phyloP scores from a whole-genome alignment of 2,113 vertebrate genomes.

The Calyptommatus sinebrachiatus region DNA sequence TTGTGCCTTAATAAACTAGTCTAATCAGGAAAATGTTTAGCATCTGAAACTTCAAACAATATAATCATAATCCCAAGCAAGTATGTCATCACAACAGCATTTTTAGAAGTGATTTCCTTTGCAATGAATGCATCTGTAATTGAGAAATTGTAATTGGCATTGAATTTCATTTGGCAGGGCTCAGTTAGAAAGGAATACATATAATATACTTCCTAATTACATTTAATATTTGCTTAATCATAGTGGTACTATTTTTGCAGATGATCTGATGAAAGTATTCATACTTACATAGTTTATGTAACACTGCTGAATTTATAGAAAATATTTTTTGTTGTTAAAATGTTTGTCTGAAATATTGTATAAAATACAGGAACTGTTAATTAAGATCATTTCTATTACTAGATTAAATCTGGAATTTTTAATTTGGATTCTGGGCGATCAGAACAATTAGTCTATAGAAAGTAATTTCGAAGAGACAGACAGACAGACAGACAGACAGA shows the following conservation, averaged over 20 bases:
- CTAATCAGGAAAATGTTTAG: conserved; percentile 36
- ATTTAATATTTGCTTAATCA: conserved; percentile 37
- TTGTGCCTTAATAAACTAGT: conserved; percentile 1
- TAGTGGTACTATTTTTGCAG: conserved; percentile 20
- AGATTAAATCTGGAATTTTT: conserved; percentile 34
- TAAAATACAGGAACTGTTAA: conserved; percentile 31
- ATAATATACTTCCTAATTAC: conserved; percentile 32
- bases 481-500: too few species aligned
- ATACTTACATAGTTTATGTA: conserved; percentile 6
- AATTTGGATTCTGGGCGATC: not conserved
- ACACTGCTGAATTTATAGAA: conserved; percentile 30
- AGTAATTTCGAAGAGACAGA: not conserved
- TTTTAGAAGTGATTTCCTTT: conserved; percentile 36
- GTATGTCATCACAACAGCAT: conserved; percentile 11
- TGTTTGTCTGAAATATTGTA: not conserved
- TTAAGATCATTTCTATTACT: conserved; percentile 13
- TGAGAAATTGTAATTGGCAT: conserved; percentile 30
- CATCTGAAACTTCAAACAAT: conserved; percentile 10
- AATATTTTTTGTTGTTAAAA: not conserved
- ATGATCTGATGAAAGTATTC: conserved; percentile 1
- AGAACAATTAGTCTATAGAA: not conserved
- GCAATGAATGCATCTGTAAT: conserved; percentile 45
- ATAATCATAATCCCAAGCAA: conserved; percentile 39
- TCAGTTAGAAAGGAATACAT: conserved; percentile 35
- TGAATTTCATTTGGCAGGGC: conserved; percentile 32